Percentiles rank a stretch among this genome's conserved stretches.
Conservation (phyloP, 2,888 invertebrate species). For the Cephus rjabovi region DNA sequence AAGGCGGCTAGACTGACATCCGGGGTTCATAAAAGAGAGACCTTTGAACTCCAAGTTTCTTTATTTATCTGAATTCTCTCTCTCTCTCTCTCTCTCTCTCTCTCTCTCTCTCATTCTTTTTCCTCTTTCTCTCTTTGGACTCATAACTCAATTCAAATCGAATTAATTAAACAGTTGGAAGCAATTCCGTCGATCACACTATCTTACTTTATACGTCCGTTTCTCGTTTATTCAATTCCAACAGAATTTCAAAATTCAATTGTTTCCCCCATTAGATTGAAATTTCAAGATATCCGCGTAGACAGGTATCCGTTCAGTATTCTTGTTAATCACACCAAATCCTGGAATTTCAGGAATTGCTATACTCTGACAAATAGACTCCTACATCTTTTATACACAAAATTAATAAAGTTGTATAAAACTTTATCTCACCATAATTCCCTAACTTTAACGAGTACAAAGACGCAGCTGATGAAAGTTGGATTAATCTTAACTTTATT, state of each 20-base stretch:
- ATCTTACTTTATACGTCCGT: neutral
- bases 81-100: neutral
- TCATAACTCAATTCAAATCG: neutral
- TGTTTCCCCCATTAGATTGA: neutral
- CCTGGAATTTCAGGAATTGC: neutral
- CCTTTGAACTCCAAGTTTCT: neutral
- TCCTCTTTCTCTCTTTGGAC: neutral
- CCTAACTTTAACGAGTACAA: neutral
- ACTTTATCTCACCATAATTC: neutral
- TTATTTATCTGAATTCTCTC: neutral
- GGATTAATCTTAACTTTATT: neutral
- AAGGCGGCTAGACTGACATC: neutral
- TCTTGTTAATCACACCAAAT: neutral
- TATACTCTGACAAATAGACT: neutral
- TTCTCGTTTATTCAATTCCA: neutral
- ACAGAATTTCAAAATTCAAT: neutral
- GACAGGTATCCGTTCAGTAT: neutral
- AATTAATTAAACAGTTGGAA: neutral
- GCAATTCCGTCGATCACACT: neutral
- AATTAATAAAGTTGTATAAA: neutral
- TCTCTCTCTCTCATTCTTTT: neutral
- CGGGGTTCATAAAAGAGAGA: neutral
- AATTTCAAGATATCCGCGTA: neutral
- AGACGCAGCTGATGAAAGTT: neutral
- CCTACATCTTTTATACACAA: neutral